Base-by-base conservation (phyloP, 2,888 invertebrate species). In the Siphonodentalium dalli region DNA sequence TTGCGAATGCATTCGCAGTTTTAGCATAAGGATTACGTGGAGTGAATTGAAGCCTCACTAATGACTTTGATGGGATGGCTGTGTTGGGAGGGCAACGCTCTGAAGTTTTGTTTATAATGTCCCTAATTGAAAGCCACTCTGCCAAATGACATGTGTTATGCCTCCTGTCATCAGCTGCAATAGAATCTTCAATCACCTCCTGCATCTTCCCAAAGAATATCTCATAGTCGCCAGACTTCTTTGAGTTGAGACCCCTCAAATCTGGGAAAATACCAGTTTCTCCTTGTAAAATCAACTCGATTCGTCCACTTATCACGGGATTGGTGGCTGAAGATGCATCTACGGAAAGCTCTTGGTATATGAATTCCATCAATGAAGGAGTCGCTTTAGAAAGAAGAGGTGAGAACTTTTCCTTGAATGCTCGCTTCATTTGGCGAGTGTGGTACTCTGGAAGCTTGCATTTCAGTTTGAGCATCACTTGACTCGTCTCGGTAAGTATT, bases 281-380 rank as follows among this genome's bases (percentile, higher is more conserved):
- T 26, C 11, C 50, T n/a, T 48, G 20, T 15, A 31, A 45, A 27
- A 62, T 54, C 41, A 56, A 8, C n/a, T 41, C 29, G 15, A 62
- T 20, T 26, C 54, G 28, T 31, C 52, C 37, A 6, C 46, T 45
- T n/a, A 31, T 52, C 2, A 35, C 58, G 24, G 53, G 55, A 28
- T 58, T 34, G 4, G 41, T n/a, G 9, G 39, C 27, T 24, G 18
- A 43, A 28, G 57, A 39, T 23, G 53, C 52, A 55, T 63, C 63
- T 24, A 52, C 21, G 11, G 54, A 45, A 18, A 58, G 41, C 39
- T 60, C 57, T 48, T 51, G 52, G 43, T 63, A 59, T 4, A 58
- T 43, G 7, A 59, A 35, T 41, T 56, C 56, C 11, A 29, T 3
- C 21, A 63, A 39, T 2, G 52, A 28, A 38, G 49, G 56, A 26